Percentiles rank a stretch among this genome's conserved stretches.
Conservation (phyloP, 2,888 invertebrate genomes). For the Zhuqinia jingwanae region DNA sequence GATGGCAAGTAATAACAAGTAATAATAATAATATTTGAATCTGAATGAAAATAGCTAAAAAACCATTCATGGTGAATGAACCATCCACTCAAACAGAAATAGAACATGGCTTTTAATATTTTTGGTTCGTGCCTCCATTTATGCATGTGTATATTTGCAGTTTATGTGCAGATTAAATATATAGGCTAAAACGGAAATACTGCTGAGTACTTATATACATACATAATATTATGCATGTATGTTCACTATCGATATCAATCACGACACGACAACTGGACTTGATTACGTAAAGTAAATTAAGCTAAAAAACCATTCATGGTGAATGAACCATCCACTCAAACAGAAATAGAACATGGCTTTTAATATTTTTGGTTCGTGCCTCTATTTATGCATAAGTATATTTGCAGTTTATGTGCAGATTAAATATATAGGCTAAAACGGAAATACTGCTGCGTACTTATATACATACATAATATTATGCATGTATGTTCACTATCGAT, state of each 20-base stretch:
- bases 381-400: not conserved
- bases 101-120: not conserved
- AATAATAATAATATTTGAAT: too few relatives aligned
- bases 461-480: not conserved
- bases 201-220: not conserved
- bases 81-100: not conserved
- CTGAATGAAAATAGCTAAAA: constrained; percentile 5
- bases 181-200: not conserved
- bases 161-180: too few relatives aligned
- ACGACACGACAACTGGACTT: not conserved
- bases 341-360: not conserved
- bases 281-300: not conserved
- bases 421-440: not conserved
- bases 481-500: not conserved
- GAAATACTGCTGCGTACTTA: not conserved
- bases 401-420: too few relatives aligned
- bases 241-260: not conserved
- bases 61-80: not conserved
- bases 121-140: not conserved
- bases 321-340: not conserved
- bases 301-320: not conserved
- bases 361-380: not conserved
- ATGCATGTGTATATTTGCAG: not conserved
- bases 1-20: not conserved
- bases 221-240: not conserved